Evolutionary conservation across 2,888 invertebrate genomes (phyloP).

Genomic region (Catocala fraxini): DNA sequence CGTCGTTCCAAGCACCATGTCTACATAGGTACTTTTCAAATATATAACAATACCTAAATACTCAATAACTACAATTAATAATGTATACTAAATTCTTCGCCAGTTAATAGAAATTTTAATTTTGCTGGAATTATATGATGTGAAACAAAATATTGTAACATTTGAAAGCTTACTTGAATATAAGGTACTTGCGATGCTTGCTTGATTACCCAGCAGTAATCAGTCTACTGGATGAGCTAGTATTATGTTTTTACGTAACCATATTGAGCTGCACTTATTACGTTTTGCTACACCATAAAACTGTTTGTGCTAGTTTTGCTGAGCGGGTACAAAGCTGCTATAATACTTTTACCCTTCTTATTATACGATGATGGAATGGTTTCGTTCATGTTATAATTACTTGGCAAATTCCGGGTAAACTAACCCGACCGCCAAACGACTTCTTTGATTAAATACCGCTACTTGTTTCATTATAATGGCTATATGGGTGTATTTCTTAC

Average conservation of each 20-base stretch:
- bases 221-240: too few species aligned
- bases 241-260: neutral
- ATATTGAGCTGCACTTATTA: neutral
- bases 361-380: constrained; percentile 49
- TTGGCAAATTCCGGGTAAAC: constrained; percentile 43
- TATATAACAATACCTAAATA: too few species aligned
- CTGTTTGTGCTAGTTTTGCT: constrained; percentile 16
- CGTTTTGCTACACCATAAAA: constrained; percentile 3
- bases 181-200: too few species aligned
- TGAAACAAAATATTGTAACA: too few species aligned
- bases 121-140: too few species aligned
- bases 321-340: constrained; percentile 13
- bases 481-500: constrained; percentile 30
- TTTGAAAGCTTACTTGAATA: too few species aligned
- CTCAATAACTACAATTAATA: too few species aligned
- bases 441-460: constrained; percentile 38
- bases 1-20: too few species aligned
- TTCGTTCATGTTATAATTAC: constrained; percentile 50
- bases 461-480: constrained; percentile 38
- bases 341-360: constrained; percentile 32
- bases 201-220: too few species aligned
- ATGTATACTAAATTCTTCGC: too few species aligned
- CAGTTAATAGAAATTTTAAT: too few species aligned
- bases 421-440: constrained; percentile 35
- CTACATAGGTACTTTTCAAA: too few species aligned